Base-by-base conservation (phyloP, 2,888 invertebrate species). In the Acrobasis repandana region DNA sequence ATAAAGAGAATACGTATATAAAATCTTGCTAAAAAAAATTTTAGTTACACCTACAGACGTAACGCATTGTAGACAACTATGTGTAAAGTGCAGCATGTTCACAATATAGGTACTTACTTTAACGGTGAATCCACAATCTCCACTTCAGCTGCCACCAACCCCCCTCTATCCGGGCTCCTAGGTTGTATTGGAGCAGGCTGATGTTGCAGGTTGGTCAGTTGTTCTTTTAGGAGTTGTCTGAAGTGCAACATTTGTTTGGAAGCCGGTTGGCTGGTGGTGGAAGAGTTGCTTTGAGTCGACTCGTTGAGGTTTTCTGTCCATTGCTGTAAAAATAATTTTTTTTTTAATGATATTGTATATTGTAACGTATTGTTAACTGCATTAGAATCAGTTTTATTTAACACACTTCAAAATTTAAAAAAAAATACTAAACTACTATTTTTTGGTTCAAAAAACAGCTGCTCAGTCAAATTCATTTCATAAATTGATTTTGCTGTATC, bases 111-210 rank as follows among this genome's bases (percentile, higher is more conserved):
- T 63, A 84, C 88, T 84, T 57, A 93, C 86, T 90, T 91, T 65
- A 88, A 92, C 14, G 90, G 86, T 0, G 89, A 80, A 6, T 90
- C 86, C 0, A 90, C 79, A 1, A 90, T 89, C 67, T 86, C 82
- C 11, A 88, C 79, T 16, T 91, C 88, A 0, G 86, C 90, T 0
- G 83, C 77, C 0, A 86, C 83, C 15, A 90, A 33, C 0, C 77
- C 80, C 0, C 78, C 79, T 33, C 86, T 67, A 1, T 82, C 83
- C 0, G 87, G 84, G 0, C 81, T 82, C 43, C 74, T 75, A 0
- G 56, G 58, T 18, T 62, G 61, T 14, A 60, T n/a, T 0, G 56
- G 58, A 15, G 57, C 16, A 0, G 56, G 60, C 18, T 71, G 73
- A 10, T 71, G 79, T 36, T 85, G 85, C 0, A 89, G 57, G 3